phyloP scores from a whole-genome alignment of 2,888 invertebrate species.

The Liodrosophila aerea region DNA sequence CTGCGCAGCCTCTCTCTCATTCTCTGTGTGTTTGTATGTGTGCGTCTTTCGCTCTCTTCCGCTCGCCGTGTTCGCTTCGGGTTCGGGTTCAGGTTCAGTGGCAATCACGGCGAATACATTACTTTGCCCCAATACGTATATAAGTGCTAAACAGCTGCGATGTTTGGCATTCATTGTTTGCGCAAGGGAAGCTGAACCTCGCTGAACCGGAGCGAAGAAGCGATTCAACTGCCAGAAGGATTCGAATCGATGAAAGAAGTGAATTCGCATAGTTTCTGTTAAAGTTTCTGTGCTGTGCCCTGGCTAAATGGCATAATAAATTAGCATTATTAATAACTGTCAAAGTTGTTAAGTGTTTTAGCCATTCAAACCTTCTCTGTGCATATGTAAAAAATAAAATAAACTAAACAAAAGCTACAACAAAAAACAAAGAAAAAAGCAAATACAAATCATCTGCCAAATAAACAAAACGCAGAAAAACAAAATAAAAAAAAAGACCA shows the following conservation, averaged over 20 bases:
- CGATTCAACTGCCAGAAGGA: slow-evolving; percentile 30
- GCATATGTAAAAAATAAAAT: slow-evolving; percentile 22
- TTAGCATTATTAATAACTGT: slow-evolving; percentile 40
- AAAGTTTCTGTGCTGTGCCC: slow-evolving; percentile 7
- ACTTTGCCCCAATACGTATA: slow-evolving; percentile 53
- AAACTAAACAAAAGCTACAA: slow-evolving; percentile 47
- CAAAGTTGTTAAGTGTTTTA: slow-evolving; percentile 43
- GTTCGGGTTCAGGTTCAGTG: slow-evolving; percentile 46
- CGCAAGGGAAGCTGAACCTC: slow-evolving; percentile 53
- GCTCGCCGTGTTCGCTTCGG: slow-evolving; percentile 5
- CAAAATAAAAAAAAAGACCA: slow-evolving; percentile 22
- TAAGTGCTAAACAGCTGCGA: slow-evolving; percentile 59
- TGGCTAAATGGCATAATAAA: slow-evolving; percentile 29
- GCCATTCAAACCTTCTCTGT: slow-evolving; percentile 28
- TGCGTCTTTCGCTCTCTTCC: slow-evolving; percentile 5
- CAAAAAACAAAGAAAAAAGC: slow-evolving; percentile 44
- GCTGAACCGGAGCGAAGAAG: slow-evolving; percentile 1
- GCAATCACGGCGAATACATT: slow-evolving; percentile 9
- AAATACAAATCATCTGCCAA: slow-evolving; percentile 48
- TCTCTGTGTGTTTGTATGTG: too few species aligned
- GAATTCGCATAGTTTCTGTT: slow-evolving; percentile 1
- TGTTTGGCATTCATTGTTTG: slow-evolving; percentile 71
- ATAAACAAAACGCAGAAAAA: slow-evolving; percentile 53
- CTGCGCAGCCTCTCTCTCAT: slow-evolving; percentile 16
- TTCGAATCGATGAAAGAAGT: slow-evolving; percentile 8